phyloP scores from a whole-genome alignment of 2,888 invertebrate species.

The Polyommatus icarus region DNA sequence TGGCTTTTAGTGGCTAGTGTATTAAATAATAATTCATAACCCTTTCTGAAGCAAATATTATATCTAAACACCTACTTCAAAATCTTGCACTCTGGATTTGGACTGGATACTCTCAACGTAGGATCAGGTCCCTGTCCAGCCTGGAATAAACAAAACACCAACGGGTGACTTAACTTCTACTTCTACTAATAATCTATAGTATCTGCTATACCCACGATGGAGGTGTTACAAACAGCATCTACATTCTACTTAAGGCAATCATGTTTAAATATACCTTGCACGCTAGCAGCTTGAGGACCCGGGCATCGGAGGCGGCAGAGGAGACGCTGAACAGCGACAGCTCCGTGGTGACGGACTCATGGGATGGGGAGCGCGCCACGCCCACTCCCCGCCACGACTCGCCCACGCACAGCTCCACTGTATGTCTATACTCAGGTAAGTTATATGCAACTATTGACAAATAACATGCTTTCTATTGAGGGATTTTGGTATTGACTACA shows the following conservation, averaged over 20 bases:
- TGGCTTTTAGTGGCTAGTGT: too few relatives aligned
- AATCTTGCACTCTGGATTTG: conserved; percentile 83
- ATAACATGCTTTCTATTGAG: neutral
- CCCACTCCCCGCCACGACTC: conserved; percentile 65
- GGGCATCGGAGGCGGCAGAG: conserved; percentile 77
- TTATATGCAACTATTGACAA: neutral
- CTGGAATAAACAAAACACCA: conserved; percentile 48
- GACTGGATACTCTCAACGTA: conserved; percentile 83
- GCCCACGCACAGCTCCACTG: conserved; percentile 71
- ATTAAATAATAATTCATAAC: too few relatives aligned
- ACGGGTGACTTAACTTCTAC: neutral
- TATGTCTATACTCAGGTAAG: neutral
- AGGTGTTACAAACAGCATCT: too few relatives aligned
- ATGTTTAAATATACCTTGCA: conserved; percentile 54
- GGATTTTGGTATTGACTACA: neutral
- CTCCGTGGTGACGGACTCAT: conserved; percentile 92
- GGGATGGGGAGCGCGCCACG: conserved; percentile 86
- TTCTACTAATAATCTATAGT: too few relatives aligned
- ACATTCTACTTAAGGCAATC: too few relatives aligned
- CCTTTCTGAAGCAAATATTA: too few relatives aligned
- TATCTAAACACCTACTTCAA: conserved; percentile 57
- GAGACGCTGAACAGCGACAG: conserved; percentile 89
- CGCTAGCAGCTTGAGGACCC: conserved; percentile 64
- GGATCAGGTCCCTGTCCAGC: conserved; percentile 73
- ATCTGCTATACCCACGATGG: too few relatives aligned